Base-by-base conservation (phyloP, 92 coral and sea anemone genomes). In the Pocillopora meandrina region DNA sequence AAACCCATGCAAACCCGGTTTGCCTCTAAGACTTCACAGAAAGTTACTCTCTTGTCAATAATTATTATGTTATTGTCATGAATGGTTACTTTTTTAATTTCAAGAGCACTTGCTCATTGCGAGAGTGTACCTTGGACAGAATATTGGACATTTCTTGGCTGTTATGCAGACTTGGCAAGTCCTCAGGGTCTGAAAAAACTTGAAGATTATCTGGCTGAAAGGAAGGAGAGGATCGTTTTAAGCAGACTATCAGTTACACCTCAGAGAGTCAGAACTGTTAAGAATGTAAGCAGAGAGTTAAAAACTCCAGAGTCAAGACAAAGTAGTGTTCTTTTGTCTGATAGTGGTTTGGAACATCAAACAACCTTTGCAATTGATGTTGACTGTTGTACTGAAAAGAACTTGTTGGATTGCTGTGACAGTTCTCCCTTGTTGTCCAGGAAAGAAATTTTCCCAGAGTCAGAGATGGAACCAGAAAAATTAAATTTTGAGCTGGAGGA, bases 131-230 rank as follows among this genome's bases (percentile, higher is more conserved):
- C 92, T 10, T 96, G 99, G 99, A 84, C 90, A 0, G 99, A 96
- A 76, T 95, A 92, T 80, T 96, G 99, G 99, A 87, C 76, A 61
- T 96, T 96, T 74, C 92, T 96, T 64, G 95, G 95, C 58, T 75
- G 94, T 58, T 96, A 87, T 84, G 86, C 91, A 3, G 99, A 96
- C 85, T 78, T 96, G 36, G 84, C 98, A 62, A 90, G 84, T 23
- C 73, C 88, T 12, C 87, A 84, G 55, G 99, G 99, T 14, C 87
- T 96, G 56, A 87, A 72, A 77, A 86, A 88, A 42, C 84, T 96
- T 7, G 99, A 96, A 71, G 82, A 94, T 63, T 92, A 94, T 84
- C 88, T 92, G 67, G 56, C 42, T 36, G 78, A 89, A 72, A 87
- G 84, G 67, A 87, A 71, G 59, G 87, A 84, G 16, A 61, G 26